These are phyloP conservation scores for Melolontha melolontha DNA, from an alignment of 2,888 invertebrate genomes.

Conservation along the genomic window DNA sequence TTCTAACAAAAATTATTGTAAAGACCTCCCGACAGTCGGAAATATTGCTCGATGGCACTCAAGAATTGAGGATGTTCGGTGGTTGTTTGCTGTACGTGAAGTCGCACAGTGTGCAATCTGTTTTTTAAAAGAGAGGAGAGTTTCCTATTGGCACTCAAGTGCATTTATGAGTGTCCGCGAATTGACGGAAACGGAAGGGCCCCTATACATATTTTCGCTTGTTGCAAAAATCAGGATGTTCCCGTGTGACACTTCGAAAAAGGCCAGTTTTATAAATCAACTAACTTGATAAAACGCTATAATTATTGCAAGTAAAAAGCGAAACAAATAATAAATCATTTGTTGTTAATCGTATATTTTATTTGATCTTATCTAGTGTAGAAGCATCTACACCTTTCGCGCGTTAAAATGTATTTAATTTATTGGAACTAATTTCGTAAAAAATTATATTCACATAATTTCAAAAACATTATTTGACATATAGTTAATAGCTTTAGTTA, in stretches of 20 bases:
- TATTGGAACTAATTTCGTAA: too few species aligned
- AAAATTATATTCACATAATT: too few species aligned
- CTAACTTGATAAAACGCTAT: too few species aligned
- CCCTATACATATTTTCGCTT: constrained; percentile 49
- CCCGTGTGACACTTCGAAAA: constrained; percentile 49
- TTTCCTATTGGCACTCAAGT: constrained; percentile 38
- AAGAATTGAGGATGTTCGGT: constrained; percentile 29
- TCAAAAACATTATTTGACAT: too few species aligned
- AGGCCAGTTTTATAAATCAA: neutral
- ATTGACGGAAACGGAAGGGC: constrained; percentile 54
- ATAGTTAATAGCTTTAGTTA: too few species aligned
- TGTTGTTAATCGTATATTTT: too few species aligned
- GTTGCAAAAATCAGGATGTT: constrained; percentile 48
- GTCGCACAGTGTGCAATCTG: constrained; percentile 35
- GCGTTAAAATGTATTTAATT: too few species aligned
- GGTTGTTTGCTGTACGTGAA: constrained; percentile 27
- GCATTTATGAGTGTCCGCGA: constrained; percentile 41
- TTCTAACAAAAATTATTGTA: constrained; percentile 7
- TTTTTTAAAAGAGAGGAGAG: constrained; percentile 27
- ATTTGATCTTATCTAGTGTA: too few species aligned
- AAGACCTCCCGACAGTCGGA: constrained; percentile 25
- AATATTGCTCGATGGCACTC: constrained; percentile 24
- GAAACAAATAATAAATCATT: too few species aligned
- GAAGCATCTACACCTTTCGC: too few species aligned
- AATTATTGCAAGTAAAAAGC: too few species aligned